Base-by-base conservation (phyloP, 1,140 invertebrate species). In the Zaprionus gabonicus region DNA sequence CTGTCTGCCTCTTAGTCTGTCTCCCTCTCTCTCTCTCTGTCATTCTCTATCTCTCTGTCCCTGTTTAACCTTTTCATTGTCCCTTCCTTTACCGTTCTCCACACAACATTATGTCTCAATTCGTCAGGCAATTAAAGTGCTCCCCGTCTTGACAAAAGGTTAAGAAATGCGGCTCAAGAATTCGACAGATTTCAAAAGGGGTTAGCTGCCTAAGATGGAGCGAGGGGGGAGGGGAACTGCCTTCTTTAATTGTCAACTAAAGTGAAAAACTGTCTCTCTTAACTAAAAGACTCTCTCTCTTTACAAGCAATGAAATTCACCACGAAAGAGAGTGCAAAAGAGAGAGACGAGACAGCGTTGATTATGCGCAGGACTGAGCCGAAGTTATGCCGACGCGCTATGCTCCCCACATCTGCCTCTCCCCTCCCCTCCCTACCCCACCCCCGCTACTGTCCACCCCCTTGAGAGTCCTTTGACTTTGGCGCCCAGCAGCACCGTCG, bases 231-330 rank as follows among this genome's bases (percentile, higher is more conserved):
- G 17, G 10, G 4, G 20, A 34, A 34, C 20, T 67, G 49, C 49
- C 59, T 65, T 36, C 63, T 83, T 88, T 90, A 80, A 90, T 90
- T 85, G 70, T 68, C 80, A 88, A 87, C 78, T 76, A 78, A 87
- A 78, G 58, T 76, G 60, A 70, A 62, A 84, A 64, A 36, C 31
- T 58, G 10, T 38, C 36, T 44, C 56, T 73, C 49, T 68, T 71
- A 63, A 23, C 10, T 31, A 17, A 51, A 51, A 13, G 41, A 46
- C n/a, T n/a, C 5, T 2, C 46, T 46, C 17, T 10, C 27, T 44
- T 34, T 65, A 64, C 70, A 23, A 6, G 12, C 2, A n/a, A 0
- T 17, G 53, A 10, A 77, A 77, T 23, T 77, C 74, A 77, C 74
- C 74, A 72, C 63, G 63, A 67, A 73, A 62, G 62, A 63, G 74